Evolutionary conservation across 2,797 vertebrate species (phyloP).

Genomic region (Babyrousa celebensis): DNA sequence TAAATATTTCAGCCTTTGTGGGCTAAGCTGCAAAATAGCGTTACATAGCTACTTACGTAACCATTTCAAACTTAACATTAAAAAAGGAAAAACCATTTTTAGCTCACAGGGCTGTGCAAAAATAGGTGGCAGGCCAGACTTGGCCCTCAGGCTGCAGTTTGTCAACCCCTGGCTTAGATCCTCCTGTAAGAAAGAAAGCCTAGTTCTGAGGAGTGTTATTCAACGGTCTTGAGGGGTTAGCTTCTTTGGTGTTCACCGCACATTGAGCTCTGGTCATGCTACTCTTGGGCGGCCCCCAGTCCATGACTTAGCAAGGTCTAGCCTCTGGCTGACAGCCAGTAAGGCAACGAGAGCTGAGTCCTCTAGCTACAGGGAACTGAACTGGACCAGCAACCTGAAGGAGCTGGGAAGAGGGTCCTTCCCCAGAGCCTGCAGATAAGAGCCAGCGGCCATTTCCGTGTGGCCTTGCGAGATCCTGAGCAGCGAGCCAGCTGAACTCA

Average conservation of each 20-base stretch:
- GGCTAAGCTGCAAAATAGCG: not conserved
- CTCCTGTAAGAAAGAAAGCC: not conserved
- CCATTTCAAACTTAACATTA: constrained; percentile 23
- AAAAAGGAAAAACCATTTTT: not conserved
- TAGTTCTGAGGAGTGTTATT: not conserved
- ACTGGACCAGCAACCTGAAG: not conserved
- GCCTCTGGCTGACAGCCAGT: not conserved
- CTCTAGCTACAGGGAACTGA: not conserved
- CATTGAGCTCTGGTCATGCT: not conserved
- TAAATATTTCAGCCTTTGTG: not conserved
- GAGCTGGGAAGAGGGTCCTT: not conserved
- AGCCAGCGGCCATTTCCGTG: not conserved
- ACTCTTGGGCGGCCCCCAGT: not conserved
- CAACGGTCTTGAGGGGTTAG: not conserved
- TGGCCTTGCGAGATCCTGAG: not conserved
- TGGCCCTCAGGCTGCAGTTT: not conserved
- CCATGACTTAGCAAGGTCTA: not conserved
- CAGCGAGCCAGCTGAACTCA: not conserved
- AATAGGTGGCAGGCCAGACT: not conserved
- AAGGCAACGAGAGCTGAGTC: not conserved
- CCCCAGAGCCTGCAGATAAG: not conserved
- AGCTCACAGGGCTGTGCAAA: not conserved
- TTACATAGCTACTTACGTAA: not conserved
- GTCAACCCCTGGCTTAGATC: not conserved
- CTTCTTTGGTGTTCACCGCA: not conserved